Percentiles rank a stretch among this genome's conserved stretches.
phyloP scores from a whole-genome alignment of 2,797 vertebrate species.

The Xenopus petersii region DNA sequence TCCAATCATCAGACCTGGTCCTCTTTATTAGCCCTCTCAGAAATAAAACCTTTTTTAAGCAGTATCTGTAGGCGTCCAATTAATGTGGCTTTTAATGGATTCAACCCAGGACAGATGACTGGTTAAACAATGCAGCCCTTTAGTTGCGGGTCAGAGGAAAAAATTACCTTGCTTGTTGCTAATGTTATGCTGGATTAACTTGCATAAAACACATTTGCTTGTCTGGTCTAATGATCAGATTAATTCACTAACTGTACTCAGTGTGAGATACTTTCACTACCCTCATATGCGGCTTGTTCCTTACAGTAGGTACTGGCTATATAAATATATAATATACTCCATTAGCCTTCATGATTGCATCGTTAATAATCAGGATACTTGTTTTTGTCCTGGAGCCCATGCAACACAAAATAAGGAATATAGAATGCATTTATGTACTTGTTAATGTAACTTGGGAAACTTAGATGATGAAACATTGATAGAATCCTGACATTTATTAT shows the following conservation, averaged over 20 bases:
- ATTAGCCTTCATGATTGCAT: background rate
- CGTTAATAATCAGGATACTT: too few species aligned
- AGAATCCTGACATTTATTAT: too few species aligned
- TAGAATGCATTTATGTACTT: too few species aligned
- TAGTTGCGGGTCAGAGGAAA: constrained; percentile 35
- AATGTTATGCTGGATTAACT: constrained; percentile 30
- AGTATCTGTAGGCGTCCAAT: constrained; percentile 34
- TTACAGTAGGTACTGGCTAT: background rate
- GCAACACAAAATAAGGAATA: too few species aligned
- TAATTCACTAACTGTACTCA: constrained; percentile 7
- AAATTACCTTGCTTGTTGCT: constrained; percentile 34
- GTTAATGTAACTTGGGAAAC: too few species aligned
- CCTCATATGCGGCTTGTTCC: background rate
- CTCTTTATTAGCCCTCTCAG: constrained; percentile 17
- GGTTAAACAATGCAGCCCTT: constrained; percentile 39
- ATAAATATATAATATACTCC: background rate
- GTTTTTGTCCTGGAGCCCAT: too few species aligned
- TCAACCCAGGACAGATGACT: constrained; percentile 12
- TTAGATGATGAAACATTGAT: too few species aligned
- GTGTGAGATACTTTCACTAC: background rate
- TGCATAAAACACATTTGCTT: constrained; percentile 15
- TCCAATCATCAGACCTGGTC: constrained; percentile 10
- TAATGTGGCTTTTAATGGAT: constrained; percentile 34
- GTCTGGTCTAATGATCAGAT: constrained; percentile 36
- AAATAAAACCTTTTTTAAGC: constrained; percentile 30